Percentiles rank a stretch among this genome's conserved stretches.
These are phyloP conservation scores for Scaptomyza cyrtandrae DNA, from an alignment of 2,888 invertebrate genomes.

Conservation along the genomic window DNA sequence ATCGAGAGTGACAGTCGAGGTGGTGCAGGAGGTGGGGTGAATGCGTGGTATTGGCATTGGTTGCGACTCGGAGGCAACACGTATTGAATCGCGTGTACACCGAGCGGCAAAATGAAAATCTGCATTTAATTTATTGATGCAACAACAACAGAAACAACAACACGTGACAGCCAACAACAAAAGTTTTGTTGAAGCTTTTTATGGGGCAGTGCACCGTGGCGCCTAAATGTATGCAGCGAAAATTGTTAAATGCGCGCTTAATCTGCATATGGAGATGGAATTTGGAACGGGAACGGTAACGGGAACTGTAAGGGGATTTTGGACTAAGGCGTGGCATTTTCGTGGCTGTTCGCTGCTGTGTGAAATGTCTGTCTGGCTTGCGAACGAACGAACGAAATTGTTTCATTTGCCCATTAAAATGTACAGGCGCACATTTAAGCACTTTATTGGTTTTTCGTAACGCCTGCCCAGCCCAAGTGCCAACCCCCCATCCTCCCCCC, in stretches of 20 bases:
- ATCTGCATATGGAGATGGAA: conserved; percentile 62
- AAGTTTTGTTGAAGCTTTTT: conserved; percentile 53
- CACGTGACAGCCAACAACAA: conserved; percentile 45
- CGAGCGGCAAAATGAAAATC: conserved; percentile 71
- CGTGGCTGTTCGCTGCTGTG: conserved; percentile 11
- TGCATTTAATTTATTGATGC: conserved; percentile 79
- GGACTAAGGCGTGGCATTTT: conserved; percentile 20
- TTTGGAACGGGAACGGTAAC: not conserved
- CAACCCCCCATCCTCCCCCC: too few species aligned
- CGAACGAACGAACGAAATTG: conserved; percentile 53
- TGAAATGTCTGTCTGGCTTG: conserved; percentile 3
- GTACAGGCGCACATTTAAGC: conserved; percentile 71
- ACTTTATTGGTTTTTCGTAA: conserved; percentile 70
- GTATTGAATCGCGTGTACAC: conserved; percentile 36
- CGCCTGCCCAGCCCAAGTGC: conserved; percentile 19
- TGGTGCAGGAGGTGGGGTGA: not conserved
- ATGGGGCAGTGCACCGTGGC: conserved; percentile 33
- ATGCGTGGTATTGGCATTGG: not conserved
- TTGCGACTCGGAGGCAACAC: conserved; percentile 11
- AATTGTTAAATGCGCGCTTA: conserved; percentile 78
- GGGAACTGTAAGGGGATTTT: not conserved
- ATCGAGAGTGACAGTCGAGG: conserved; percentile 56
- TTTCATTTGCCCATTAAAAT: conserved; percentile 77
- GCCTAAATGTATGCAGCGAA: conserved; percentile 78
- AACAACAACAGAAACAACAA: conserved; percentile 29